Percentiles rank a stretch among this genome's conserved stretches.
phyloP scores from a whole-genome alignment of 2,797 vertebrate genomes.

The Meda fulgida region DNA sequence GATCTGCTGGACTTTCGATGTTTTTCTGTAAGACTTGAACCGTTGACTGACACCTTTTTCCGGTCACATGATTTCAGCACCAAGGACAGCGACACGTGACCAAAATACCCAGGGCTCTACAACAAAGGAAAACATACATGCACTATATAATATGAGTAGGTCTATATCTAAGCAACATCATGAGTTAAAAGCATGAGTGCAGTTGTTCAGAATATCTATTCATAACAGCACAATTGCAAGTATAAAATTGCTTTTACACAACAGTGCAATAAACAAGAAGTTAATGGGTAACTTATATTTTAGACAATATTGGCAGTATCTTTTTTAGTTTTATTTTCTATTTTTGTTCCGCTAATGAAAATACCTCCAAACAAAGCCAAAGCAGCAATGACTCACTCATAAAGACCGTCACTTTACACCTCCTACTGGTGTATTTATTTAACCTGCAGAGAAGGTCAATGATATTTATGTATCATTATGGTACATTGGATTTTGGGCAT shows the following conservation, averaged over 20 bases:
- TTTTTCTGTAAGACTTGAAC: background rate
- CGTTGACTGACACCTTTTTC: background rate
- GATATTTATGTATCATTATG: background rate
- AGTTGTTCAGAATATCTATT: background rate
- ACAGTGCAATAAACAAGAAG: background rate
- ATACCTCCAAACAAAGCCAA: background rate
- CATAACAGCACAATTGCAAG: background rate
- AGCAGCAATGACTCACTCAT: background rate
- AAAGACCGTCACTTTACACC: background rate
- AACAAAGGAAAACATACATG: background rate
- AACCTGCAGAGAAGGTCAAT: background rate
- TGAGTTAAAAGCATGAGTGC: background rate
- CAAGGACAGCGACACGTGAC: conserved; percentile 49
- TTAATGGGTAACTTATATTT: background rate
- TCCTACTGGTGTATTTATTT: background rate
- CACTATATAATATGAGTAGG: background rate
- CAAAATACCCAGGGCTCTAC: background rate
- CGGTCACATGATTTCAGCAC: conserved; percentile 49
- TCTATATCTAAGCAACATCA: background rate
- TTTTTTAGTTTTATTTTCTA: background rate
- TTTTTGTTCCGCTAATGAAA: background rate
- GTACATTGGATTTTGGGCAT: background rate
- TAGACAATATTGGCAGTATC: background rate
- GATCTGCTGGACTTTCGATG: background rate
- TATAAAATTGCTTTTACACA: background rate